phyloP scores from a whole-genome alignment of 2,888 invertebrate genomes.

The Pseudococcus viburni region DNA sequence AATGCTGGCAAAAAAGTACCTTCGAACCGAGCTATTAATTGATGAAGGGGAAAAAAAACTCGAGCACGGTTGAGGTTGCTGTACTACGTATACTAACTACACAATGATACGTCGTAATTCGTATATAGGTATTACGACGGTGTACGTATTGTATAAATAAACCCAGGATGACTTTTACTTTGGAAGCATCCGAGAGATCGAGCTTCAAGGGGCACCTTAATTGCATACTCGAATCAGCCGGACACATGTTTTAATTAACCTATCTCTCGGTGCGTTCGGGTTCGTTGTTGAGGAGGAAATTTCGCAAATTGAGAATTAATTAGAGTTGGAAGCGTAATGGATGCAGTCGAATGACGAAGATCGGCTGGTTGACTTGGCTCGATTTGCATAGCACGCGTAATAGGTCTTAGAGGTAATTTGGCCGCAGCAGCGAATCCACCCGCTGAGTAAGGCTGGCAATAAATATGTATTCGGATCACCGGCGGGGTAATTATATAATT shows the following conservation, averaged over 20 bases:
- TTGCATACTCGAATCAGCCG: background rate
- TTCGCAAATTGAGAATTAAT: conserved; percentile 25
- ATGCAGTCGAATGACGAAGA: background rate
- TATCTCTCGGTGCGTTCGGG: background rate
- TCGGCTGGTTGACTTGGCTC: background rate
- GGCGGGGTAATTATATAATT: conserved; percentile 25
- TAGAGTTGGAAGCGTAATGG: background rate
- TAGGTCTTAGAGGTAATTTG: background rate
- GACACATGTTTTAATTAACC: conserved; percentile 1
- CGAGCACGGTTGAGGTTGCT: background rate
- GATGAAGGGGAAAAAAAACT: background rate
- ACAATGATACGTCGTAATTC: background rate
- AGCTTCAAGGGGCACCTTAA: background rate
- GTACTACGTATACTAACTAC: background rate
- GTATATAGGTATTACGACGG: background rate
- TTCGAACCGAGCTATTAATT: background rate
- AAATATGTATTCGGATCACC: background rate
- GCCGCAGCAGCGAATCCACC: background rate
- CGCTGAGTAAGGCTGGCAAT: background rate
- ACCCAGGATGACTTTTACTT: background rate
- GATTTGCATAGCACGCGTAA: background rate
- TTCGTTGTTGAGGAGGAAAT: background rate
- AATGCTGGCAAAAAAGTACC: background rate
- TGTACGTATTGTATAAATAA: background rate
- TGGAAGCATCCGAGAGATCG: background rate